Conservation (phyloP, 2,888 invertebrate genomes). For the Brenthis ino region DNA sequence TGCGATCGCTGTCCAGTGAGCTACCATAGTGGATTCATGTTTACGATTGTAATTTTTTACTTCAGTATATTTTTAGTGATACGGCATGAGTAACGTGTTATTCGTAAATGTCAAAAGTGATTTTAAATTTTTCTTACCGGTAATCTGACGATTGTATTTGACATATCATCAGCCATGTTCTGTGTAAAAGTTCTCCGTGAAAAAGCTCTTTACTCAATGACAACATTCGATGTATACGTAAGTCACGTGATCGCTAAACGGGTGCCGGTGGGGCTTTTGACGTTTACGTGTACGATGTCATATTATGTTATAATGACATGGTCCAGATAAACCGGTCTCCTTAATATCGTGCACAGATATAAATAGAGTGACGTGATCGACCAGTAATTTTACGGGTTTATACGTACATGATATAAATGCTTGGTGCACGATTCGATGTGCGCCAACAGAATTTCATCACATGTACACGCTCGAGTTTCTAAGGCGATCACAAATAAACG, state of each 20-base stretch:
- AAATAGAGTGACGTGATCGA: constrained; percentile 40
- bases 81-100: constrained; percentile 74
- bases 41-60: constrained; percentile 76
- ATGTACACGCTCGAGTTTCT: constrained; percentile 36
- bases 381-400: constrained; percentile 36
- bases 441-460: constrained; percentile 41
- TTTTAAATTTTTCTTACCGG: constrained; percentile 51
- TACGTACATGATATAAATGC: constrained; percentile 26
- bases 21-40: constrained; percentile 73
- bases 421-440: constrained; percentile 32
- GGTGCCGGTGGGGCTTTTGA: constrained; percentile 62
- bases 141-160: constrained; percentile 45
- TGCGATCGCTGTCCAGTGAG: constrained; percentile 72
- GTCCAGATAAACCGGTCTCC: constrained; percentile 60
- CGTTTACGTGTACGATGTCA: constrained; percentile 63
- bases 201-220: constrained; percentile 70
- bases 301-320: constrained; percentile 44
- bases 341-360: constrained; percentile 38
- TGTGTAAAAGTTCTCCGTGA: constrained; percentile 71
- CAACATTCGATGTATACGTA: constrained; percentile 64
- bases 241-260: constrained; percentile 59
- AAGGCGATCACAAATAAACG: constrained; percentile 35
- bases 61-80: constrained; percentile 77
- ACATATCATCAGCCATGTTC: constrained; percentile 57
- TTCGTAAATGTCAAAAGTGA: constrained; percentile 78